Base-by-base conservation (phyloP, 2,888 invertebrate genomes). In the Stenchaetothrips biformis region DNA sequence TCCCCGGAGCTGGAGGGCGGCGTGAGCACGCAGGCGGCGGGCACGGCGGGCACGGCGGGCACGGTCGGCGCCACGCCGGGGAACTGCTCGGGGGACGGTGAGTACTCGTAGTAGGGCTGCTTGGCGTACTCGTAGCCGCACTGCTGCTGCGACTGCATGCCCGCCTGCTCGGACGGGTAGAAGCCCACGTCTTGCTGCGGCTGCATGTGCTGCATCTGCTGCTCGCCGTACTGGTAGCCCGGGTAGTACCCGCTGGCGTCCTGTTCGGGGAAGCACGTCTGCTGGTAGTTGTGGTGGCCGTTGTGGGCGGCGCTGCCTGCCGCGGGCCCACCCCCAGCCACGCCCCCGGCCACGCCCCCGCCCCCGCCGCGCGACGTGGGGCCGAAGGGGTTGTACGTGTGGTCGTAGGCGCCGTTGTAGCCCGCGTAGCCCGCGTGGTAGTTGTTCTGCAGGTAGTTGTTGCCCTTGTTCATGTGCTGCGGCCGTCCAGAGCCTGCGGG, bases 1-100 rank as follows among this genome's bases (percentile, higher is more conserved):
- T 92, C 93, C 82, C 88, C 89, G 80, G 84, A 86, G 84, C 88
- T 89, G 77, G 89, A 88, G 0, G 91, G 91, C 9, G 91, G 90
- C 13, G 91, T 90, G 88, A 91, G 77, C 53, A 80, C 0, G 88
- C 87, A 6, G 88, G 86, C 67, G 87, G 87, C 82, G 87, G 86
- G 47, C 88, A 86, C 81, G 89, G 88, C n/a, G 89, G 87, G 82
- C 88, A 88, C 7, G 81, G 86, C 86, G 7, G 88, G 87, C 82
- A 88, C 89, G 84, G 86, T 89, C 25, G 88, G 87, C 84, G 86
- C 90, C 84, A 88, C 91, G 86, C 87, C 91, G 86, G 82, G 78
- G 84, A 86, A 80, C 84, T 86, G 81, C 85, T 83, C 87, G 84
- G 67, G 86, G 83, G 82, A 86, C 82, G 84, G 86, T 83, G 88